Evolutionary conservation across 2,888 invertebrate species (phyloP), one percentile per base, ranked within the genome.

Genomic region (Holacanthella duospinosa): DNA sequence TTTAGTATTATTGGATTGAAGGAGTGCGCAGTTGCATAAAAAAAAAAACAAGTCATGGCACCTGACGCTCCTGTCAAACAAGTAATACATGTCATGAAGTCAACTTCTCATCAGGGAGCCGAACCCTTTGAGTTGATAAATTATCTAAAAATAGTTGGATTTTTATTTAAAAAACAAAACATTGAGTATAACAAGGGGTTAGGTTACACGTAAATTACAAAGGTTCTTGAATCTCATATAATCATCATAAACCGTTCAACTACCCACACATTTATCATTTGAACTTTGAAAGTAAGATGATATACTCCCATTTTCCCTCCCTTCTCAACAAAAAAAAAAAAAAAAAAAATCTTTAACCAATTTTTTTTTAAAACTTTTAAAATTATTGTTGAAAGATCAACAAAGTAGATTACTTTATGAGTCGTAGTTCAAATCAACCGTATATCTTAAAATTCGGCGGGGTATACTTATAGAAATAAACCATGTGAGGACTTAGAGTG

Each of bases 71-170:
- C 36, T 36, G 36, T 36, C 9, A 36, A 36, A n/a, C n/a, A 36
- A 36, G 36, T 36, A 36, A 36, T 21, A 21, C 48, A 16, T 9
- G 48, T 21, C 48, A 21, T 9, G n/a, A 9, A n/a, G 48, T 48
- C 48, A 48, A 48, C 48, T 21, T 48, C 48, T 48, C 48, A n/a
- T 21, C 48, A 48, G 48, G 48, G 48, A 48, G 21, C 48, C 48
- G 48, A 9, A n/a, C n/a, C n/a, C n/a, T 21, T 21, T 21, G 19
- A 4, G 19, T 48, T 48, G 48, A 48, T 48, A 21, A 48, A 48
- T 21, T 48, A 9, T 48, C 48, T 21, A 48, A 48, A 48, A 48
- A 48, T 48, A 48, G n/a, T n/a, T n/a, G 48, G 48, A 48, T 48
- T 48, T 48, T 16, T n/a, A n/a, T 21, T 48, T 48, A n/a, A 48